These are phyloP conservation scores for Glossophaga mutica DNA, from an alignment of 2,797 vertebrate genomes.

Conservation along the genomic window DNA sequence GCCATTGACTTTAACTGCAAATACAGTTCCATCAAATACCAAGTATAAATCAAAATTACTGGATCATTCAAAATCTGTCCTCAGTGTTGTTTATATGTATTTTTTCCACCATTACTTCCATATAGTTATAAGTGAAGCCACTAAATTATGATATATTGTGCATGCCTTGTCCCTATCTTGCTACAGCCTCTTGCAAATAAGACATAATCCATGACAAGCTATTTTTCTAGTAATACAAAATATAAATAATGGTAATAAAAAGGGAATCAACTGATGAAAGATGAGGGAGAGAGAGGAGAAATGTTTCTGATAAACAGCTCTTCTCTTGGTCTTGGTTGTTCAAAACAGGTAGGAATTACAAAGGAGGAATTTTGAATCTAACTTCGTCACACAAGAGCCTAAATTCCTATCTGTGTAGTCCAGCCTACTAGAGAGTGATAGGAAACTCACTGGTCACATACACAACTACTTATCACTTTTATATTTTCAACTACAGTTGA, in stretches of 20 bases:
- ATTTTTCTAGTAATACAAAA: slow-evolving; percentile 79
- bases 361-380: slow-evolving; percentile 27
- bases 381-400: neutral
- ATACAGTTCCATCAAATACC: slow-evolving; percentile 79
- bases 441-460: neutral
- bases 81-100: slow-evolving; percentile 79
- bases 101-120: slow-evolving; percentile 78
- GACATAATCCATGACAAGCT: slow-evolving; percentile 76
- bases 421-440: neutral
- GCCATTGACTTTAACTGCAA: slow-evolving; percentile 81
- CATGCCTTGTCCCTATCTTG: slow-evolving; percentile 64
- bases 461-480: neutral
- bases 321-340: neutral
- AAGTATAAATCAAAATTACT: slow-evolving; percentile 86
- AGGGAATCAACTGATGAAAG: slow-evolving; percentile 66
- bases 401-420: neutral
- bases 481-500: neutral
- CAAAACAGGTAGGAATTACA: neutral
- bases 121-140: slow-evolving; percentile 70
- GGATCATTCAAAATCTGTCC: slow-evolving; percentile 79
- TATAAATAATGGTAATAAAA: slow-evolving; percentile 78
- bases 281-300: slow-evolving; percentile 31
- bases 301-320: slow-evolving; percentile 48
- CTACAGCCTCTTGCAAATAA: slow-evolving; percentile 74
- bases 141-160: slow-evolving; percentile 81